phyloP scores from a whole-genome alignment of 2,113 vertebrate genomes.

The Oplegnathus fasciatus region DNA sequence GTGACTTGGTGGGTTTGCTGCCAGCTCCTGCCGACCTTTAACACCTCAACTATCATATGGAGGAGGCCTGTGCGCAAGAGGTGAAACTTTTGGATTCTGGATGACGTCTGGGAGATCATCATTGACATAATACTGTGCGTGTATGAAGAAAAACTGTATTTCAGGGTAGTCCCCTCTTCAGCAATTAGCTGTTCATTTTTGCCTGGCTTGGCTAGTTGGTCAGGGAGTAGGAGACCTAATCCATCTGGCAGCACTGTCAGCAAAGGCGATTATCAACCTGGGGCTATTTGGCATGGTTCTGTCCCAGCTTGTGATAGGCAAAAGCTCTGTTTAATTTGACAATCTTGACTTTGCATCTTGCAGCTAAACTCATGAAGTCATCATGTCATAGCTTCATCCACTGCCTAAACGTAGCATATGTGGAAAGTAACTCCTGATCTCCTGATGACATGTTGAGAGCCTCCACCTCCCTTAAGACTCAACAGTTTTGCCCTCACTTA shows the following conservation, averaged over 20 bases:
- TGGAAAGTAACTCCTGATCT: neutral
- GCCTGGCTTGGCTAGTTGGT: constrained; percentile 9
- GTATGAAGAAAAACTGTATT: neutral
- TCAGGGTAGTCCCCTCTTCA: neutral
- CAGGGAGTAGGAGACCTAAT: constrained; percentile 33
- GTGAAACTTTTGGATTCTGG: neutral
- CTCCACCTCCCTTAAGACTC: neutral
- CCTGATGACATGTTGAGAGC: neutral
- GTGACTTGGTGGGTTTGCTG: neutral
- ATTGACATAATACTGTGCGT: neutral
- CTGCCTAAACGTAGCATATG: neutral
- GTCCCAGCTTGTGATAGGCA: neutral
- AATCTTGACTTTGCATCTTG: constrained; percentile 1
- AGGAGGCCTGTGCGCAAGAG: neutral
- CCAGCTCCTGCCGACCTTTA: neutral
- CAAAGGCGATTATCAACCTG: constrained; percentile 24
- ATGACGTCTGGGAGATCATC: neutral
- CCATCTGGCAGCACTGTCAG: constrained; percentile 25
- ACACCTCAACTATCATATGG: neutral
- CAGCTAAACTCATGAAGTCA: constrained; percentile 3
- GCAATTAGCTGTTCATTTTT: constrained; percentile 23
- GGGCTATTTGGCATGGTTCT: constrained; percentile 27
- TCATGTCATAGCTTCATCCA: neutral
- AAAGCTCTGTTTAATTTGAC: constrained; percentile 20
- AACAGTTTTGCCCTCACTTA: neutral